Evolutionary conservation across 1,140 invertebrate species (phyloP), one percentile per base, ranked within the genome.

Genomic region (Steinernema khuongi): DNA sequence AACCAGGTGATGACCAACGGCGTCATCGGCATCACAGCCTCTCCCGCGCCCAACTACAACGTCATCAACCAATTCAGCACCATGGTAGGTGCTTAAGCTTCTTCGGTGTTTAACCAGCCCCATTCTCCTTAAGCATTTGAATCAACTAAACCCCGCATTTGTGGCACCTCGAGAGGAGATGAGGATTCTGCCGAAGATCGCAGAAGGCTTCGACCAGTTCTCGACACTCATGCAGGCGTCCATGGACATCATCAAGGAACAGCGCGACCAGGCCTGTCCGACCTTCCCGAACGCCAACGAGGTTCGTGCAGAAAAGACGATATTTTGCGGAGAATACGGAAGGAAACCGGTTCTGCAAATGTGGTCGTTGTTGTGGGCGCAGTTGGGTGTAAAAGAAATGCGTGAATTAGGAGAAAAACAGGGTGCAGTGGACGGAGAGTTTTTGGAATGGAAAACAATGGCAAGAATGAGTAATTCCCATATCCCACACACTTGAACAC

Each of bases 1-100:
- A 60, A 60, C 50, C 50, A 60, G 50, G 50, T 60, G 50, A 22
- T 60, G 14, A 60, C 50, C 50, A 60, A 60, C 50, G 50, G 50
- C 4, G 50, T 60, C 7, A 60, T 60, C 50, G 50, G 50, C 50
- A 60, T 60, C 22, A 22, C 50, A 14, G 50, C 50, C 50, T 14
- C 50, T 26, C 50, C 50, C 22, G 50, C 50, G 11, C 50, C 50
- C 50, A 60, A 60, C 50, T 60, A 60, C 50, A 41, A 41, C 36
- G 36, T 41, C n/a, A 60, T 60, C 50, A 60, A 60, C 50, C 50
- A 60, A 22, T 60, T 60, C 50, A 60, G 50, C 50, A 60, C 50
- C 19, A 60, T 60, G 50, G 50, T 26, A 60, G 4, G 7, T 7
- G 14, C 26, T 60, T n/a, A 11, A n/a, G 36, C n/a, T 41, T 7